Evolutionary conservation across 1,140 invertebrate species (phyloP), one percentile per base, ranked within the genome.

Genomic region (Macrotrachela quadricornifera): DNA sequence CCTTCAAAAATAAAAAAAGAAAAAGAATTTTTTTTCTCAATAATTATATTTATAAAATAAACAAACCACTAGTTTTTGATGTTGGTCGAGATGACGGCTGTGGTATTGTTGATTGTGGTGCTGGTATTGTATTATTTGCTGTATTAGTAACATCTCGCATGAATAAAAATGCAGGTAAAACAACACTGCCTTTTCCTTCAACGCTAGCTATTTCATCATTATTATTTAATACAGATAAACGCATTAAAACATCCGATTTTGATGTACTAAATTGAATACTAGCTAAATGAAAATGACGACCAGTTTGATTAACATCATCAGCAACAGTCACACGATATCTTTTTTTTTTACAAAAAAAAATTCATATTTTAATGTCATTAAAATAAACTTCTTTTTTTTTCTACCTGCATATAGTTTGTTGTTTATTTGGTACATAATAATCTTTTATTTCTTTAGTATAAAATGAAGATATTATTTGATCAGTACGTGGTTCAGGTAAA

Each of bases 191-290:
- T 59, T 70, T 69, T 11, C 68, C 68, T 16, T 57, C 57, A 1
- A 63, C 63, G 47, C 61, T 62, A 17, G 61, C 57, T 16, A 67
- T 56, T 51, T 66, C 67, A 17, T 63, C 59, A 38, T 68, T 64
- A 56, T 65, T 58, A 58, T 70, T 64, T 40, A 69, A 57, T 1
- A 70, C 59, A 11, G 60, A 55, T 39, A 70, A 61, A 44, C 64
- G 63, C 46, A 70, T 61, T 45, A 65, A 63, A n/a, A 69, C 66
- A 51, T 69, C 68, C 37, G 57, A 58, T 56, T 68, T 68, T 13
- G 68, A 70, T 9, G 66, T 68, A 37, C 59, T 60, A 47, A 70
- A 47, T 57, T 70, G 68, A 15, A 70, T 55, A 52, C 62, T 67
- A 14, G 58, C 58, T 38, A 70, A 51, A 49, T 69, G 66, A 30